A percentile compares a stretch with the other conserved stretches of the same genome.
Evolutionary conservation across 2,888 invertebrate genomes (phyloP).

Genomic region (Omphaloscelis lunosa): DNA sequence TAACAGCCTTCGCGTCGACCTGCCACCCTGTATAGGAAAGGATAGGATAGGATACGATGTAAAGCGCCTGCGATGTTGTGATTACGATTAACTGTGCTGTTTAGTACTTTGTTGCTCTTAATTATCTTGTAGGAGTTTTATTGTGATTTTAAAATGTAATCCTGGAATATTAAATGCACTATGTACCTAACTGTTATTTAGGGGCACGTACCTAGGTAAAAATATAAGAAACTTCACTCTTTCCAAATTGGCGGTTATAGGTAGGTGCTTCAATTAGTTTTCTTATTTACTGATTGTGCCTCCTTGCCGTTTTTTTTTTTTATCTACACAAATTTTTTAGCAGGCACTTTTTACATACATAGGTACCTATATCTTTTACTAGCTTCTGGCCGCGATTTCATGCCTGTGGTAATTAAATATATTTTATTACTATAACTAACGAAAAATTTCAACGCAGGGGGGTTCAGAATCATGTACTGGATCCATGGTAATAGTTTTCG

Average conservation of each 20-base stretch:
- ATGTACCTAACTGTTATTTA: background rate
- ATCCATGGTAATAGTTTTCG: too few relatives aligned
- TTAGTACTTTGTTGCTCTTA: background rate
- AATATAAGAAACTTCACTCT: background rate
- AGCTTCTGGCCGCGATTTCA: too few relatives aligned
- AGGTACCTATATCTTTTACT: background rate
- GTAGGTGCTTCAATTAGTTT: background rate
- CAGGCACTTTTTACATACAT: background rate
- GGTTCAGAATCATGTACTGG: too few relatives aligned
- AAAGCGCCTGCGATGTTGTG: conserved; percentile 18
- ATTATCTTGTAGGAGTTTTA: conserved; percentile 17
- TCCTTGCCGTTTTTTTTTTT: background rate
- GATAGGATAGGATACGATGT: too few relatives aligned
- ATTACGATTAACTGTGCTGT: background rate
- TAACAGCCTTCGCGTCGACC: too few relatives aligned
- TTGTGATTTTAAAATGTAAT: background rate
- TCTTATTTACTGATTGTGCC: background rate
- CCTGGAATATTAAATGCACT: background rate
- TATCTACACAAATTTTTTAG: background rate
- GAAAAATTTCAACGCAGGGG: too few relatives aligned
- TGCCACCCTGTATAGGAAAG: too few relatives aligned
- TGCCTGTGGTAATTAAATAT: too few relatives aligned
- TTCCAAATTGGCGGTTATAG: background rate
- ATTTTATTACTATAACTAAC: too few relatives aligned
- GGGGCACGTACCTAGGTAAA: background rate